Evolutionary conservation across 2,888 invertebrate genomes (phyloP), one percentile per base, ranked within the genome.

Genomic region (Trichogramma evanescens): DNA sequence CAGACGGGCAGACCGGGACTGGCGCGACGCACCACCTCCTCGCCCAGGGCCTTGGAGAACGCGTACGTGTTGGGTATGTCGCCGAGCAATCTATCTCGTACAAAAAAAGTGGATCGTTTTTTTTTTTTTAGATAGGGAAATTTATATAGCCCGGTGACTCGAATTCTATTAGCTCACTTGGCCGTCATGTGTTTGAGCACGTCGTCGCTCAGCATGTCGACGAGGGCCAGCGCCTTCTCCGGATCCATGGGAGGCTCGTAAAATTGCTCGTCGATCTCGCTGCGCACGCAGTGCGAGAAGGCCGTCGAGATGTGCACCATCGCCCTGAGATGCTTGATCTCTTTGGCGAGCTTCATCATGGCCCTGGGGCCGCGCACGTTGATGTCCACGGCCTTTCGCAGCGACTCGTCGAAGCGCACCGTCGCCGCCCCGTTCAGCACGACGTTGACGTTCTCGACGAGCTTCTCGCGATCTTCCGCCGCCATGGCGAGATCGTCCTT

Each of bases 341-440:
- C 78, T 69, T 82, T 84, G 62, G 87, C 86, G 8, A 91, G 76
- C 3, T 80, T 73, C 5, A 90, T 71, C 59, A 91, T 77, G 65
- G 86, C 82, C 66, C 83, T 82, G 0, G 87, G 86, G 41, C 86
- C 87, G 50, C 84, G 76, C 5, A 91, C 84, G 74, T 91, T 91
- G 75, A 89, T 86, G 65, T 84, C 80, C 8, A 86, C 80, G 0
- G 88, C 85, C 3, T 78, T 70, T 71, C 83, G 81, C 38, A 91
- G 75, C 43, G 82, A 82, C 70, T 89, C 89, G 70, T 89, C 88
- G 70, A 91, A 91, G 67, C 84, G 81, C 7, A 91, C 86, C 0
- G 88, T 88, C 3, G 89, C 90, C 1, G 90, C 90, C 43, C 84
- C 85, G 72, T 91, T 90, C 73, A 91, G 84, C 9, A 91, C 83